Evolutionary conservation across 2,888 invertebrate species (phyloP), one percentile per base, ranked within the genome.

Genomic region (Macrosiphum euphorbiae): DNA sequence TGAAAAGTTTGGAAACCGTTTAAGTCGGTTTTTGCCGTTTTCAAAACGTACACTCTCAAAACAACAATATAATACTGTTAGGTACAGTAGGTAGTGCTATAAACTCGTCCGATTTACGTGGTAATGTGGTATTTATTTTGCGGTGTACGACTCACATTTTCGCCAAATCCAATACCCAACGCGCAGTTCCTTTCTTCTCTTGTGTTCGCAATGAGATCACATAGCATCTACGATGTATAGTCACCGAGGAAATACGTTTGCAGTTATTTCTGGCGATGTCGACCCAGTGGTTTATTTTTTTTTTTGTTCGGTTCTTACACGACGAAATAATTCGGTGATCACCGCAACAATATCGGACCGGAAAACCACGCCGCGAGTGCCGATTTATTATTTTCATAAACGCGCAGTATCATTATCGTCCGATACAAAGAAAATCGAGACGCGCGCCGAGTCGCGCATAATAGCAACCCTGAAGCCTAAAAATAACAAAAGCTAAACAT

Each of bases 401-500:
- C 11, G 26, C 24, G 78, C 78, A 78, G 8, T 78, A 44, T 44
- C 90, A 47, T 47, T 11, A 26, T 44, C 26, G 13, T 44, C 44
- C 85, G 50, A 47, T 58, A 58, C 52, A 88, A 58, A 67, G 61
- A 67, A 61, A n/a, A 67, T 67, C 41, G 47, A 24, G 61, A n/a
- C 20, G n/a, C 41, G 61, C 20, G 1, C n/a, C n/a, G n/a, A n/a
- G n/a, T n/a, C n/a, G n/a, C n/a, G n/a, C n/a, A n/a, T n/a, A n/a
- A n/a, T n/a, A n/a, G 90, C 78, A 50, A 35, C 50, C 90, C 90
- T 78, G 90, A 67, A 90, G n/a, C 7, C 58, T 93, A 93, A 93
- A 93, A 93, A 93, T 93, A 93, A 84, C 58, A 16, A 85, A 10
- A 90, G 85, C 89, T 90, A 85, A 90, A 93, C 93, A 90, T 93